Conservation (phyloP, 2,113 vertebrate species). For the Hyaena hyaena region DNA sequence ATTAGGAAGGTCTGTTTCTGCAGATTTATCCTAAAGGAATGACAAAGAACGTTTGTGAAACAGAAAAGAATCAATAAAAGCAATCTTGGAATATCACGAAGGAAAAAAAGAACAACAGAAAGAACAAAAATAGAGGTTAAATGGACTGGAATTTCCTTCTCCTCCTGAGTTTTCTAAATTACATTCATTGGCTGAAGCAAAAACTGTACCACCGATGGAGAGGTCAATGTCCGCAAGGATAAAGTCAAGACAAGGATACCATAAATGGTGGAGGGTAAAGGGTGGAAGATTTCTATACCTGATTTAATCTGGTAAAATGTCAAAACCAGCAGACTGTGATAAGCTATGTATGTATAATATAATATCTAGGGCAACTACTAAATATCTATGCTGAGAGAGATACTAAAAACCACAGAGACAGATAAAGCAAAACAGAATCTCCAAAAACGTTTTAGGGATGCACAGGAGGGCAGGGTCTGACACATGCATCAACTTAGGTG, state of each 20-base stretch:
- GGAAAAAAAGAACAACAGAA: background rate
- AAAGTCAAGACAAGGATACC: background rate
- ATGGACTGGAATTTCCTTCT: background rate
- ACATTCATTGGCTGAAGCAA: background rate
- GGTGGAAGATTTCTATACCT: background rate
- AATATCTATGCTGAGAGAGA: background rate
- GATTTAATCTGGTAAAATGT: background rate
- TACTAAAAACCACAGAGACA: background rate
- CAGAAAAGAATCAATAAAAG: background rate
- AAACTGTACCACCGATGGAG: background rate
- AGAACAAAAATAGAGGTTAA: background rate
- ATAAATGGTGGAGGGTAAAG: background rate
- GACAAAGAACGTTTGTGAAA: background rate
- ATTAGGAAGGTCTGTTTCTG: background rate
- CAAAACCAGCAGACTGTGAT: background rate
- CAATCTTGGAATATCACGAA: background rate
- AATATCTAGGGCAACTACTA: background rate
- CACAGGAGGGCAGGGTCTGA: background rate
- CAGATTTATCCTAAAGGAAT: background rate
- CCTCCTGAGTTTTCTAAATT: background rate
- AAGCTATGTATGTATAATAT: background rate
- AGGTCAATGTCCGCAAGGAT: background rate
- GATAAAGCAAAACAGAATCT: background rate
- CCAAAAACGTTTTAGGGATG: background rate
- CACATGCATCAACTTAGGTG: background rate